Conservation (phyloP, 2,888 invertebrate genomes). For the Drosophila testacea region DNA sequence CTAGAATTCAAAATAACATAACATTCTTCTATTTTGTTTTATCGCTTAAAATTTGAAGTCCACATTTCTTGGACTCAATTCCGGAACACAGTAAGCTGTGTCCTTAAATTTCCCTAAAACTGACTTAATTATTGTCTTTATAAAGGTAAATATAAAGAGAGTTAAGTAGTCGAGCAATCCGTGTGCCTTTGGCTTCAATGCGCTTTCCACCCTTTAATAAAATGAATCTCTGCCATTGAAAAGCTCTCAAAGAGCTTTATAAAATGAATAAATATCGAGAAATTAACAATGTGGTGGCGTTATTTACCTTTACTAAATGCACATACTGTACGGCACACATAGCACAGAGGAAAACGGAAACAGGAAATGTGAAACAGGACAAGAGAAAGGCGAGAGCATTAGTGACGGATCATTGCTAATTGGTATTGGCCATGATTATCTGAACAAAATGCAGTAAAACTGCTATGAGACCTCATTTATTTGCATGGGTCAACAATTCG, state of each 20-base stretch:
- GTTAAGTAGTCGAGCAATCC: background rate
- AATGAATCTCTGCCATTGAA: background rate
- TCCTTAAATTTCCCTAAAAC: no score
- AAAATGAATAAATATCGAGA: constrained; percentile 31
- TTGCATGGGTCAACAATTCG: constrained; percentile 9
- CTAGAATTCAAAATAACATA: no score
- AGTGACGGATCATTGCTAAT: constrained; percentile 48
- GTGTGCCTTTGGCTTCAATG: background rate
- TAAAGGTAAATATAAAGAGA: background rate
- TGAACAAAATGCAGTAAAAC: constrained; percentile 16
- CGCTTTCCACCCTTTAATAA: constrained; percentile 1
- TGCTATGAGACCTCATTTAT: constrained; percentile 5
- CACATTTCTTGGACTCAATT: no score
- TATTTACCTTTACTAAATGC: constrained; percentile 35
- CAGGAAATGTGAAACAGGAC: background rate
- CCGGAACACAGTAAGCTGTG: no score
- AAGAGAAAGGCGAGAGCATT: constrained; percentile 23
- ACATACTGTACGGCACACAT: background rate
- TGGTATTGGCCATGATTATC: constrained; percentile 32
- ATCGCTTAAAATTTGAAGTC: no score
- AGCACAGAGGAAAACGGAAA: background rate
- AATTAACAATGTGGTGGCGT: constrained; percentile 38
- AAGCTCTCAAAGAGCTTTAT: constrained; percentile 11
- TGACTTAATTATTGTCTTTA: background rate
- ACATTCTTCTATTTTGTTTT: no score